Base-by-base conservation (phyloP, 2,797 vertebrate genomes). In the Galaxias olidus region DNA sequence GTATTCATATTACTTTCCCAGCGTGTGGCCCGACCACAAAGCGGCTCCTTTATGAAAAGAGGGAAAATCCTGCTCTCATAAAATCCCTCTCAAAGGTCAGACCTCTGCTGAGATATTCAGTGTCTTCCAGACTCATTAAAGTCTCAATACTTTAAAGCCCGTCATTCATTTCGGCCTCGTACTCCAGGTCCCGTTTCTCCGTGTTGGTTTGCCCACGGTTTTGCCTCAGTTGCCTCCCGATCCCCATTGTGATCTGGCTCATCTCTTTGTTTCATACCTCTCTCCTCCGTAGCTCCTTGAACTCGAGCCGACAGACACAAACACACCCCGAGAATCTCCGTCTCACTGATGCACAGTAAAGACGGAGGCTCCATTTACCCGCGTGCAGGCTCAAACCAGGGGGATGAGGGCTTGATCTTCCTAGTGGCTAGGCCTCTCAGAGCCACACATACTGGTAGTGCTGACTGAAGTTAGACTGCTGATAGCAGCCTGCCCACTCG, bases 1-100 rank as follows among this genome's bases (percentile, higher is more conserved):
- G 44, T 47, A 81, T 79, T 78, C 69, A 81, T 80, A 83, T 80
- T 74, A 66, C 65, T 60, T 12, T 65, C 77, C 54, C 73, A 69
- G 69, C 70, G 63, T 79, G 81, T 59, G 69, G 41, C 76, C 50
- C n/a, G 55, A 70, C 11, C 17, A 42, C 55, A 61, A 44, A 57
- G 50, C 12, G 55, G 65, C 68, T 64, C 69, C 43, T 85, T n/a
- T 76, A 83, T 76, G 62, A 80, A 84, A 82, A 64, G 1, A 7
- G 1, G 6, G 54, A 41, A 75, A 79, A 80, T 84, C 70, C 44
- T 64, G 45, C 60, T 72, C 59, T 76, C 72, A 75, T 86, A 71
- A 75, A 65, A 68, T 30, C 14, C 40, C 19, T 63, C 47, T 50
- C 14, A 59, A 17, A 69, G 73, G 77, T 83, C 70, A 79, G 56